Percentiles rank a stretch among this genome's conserved stretches.
Evolutionary conservation across 2,797 vertebrate species (phyloP).

Genomic region (Acrossocheilus fasciatus): DNA sequence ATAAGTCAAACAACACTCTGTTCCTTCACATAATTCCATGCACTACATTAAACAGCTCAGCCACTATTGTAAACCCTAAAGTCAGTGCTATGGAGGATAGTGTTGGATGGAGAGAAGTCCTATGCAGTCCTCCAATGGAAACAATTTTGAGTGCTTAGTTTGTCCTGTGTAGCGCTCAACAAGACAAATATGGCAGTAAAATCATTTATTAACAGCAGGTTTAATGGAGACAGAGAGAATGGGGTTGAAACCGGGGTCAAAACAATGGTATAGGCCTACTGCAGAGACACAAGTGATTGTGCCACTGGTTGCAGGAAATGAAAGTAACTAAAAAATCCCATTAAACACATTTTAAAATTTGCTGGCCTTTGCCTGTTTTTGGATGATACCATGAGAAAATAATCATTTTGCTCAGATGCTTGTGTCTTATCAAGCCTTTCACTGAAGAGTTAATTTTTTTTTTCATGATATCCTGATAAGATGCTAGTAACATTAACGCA

Average conservation of each 20-base stretch:
- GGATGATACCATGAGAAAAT: neutral
- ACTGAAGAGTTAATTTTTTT: neutral
- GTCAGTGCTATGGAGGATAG: slow-evolving; percentile 51
- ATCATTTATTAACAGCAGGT: slow-evolving; percentile 42
- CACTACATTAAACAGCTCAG: slow-evolving; percentile 61
- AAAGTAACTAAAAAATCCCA: neutral
- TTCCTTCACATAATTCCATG: slow-evolving; percentile 50
- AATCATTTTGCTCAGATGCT: neutral
- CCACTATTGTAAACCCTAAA: slow-evolving; percentile 58
- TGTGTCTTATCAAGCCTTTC: neutral
- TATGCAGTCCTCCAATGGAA: slow-evolving; percentile 43
- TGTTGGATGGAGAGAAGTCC: slow-evolving; percentile 30
- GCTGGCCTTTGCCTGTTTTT: neutral
- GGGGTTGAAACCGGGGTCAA: slow-evolving; percentile 9
- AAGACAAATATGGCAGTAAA: slow-evolving; percentile 34
- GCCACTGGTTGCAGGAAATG: neutral
- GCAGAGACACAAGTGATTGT: neutral
- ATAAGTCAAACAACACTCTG: slow-evolving; percentile 64
- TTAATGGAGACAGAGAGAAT: slow-evolving; percentile 27
- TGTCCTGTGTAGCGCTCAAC: slow-evolving; percentile 29
- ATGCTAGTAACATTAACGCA: neutral
- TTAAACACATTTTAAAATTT: neutral
- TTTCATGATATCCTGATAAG: neutral
- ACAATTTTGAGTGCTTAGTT: slow-evolving; percentile 45
- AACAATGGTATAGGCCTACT: neutral